Conservation (phyloP, 2,113 vertebrate genomes). For the Macaca fascicularis region DNA sequence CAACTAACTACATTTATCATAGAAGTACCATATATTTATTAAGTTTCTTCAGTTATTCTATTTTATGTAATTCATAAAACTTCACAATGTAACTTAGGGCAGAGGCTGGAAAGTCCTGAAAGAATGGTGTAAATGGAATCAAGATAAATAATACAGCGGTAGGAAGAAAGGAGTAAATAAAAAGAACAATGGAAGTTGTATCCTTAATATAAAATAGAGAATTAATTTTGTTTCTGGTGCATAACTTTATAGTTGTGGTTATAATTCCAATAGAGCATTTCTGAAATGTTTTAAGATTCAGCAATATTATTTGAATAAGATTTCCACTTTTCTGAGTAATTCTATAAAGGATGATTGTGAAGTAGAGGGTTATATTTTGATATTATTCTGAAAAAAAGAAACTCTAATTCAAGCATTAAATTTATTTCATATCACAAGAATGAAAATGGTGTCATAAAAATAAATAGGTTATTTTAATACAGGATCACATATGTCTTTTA, state of each 20-base stretch:
- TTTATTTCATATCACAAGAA: not conserved
- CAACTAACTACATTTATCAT: not conserved
- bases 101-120: not conserved
- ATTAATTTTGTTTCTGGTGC: not conserved
- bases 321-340: not conserved
- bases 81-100: not conserved
- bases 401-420: not conserved
- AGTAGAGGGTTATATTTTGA: not conserved
- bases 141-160: not conserved
- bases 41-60: not conserved
- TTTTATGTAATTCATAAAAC: not conserved
- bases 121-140: not conserved
- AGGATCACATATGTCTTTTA: not conserved
- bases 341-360: not conserved
- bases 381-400: not conserved
- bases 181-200: not conserved
- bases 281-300: not conserved
- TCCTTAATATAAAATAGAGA: not conserved
- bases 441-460: not conserved
- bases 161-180: not conserved
- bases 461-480: not conserved
- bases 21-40: not conserved
- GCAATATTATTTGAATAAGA: not conserved
- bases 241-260: not conserved
- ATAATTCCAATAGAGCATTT: not conserved